A percentile compares a stretch with the other conserved stretches of the same genome.
These are phyloP conservation scores for Paramisgurnus dabryanus DNA, from an alignment of 2,113 vertebrate species.

Conservation along the genomic window DNA sequence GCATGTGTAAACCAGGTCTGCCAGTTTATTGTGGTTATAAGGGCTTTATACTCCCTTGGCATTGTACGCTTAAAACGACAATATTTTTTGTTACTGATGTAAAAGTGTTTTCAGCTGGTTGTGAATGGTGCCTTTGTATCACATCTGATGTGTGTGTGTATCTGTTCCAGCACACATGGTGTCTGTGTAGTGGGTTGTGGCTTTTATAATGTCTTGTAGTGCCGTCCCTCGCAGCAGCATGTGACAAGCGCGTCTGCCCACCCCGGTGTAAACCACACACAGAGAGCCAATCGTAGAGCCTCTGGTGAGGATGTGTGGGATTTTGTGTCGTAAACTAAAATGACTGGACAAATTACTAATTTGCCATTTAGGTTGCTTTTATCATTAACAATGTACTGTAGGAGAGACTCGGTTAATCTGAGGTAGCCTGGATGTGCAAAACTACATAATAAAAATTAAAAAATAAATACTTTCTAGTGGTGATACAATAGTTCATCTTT, in stretches of 20 bases:
- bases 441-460: too few relatives aligned
- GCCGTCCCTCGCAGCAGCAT: slow-evolving; percentile 8
- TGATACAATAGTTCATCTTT: too few relatives aligned
- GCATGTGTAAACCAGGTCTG: too few relatives aligned
- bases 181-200: slow-evolving; percentile 21
- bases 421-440: too few relatives aligned
- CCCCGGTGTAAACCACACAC: neutral
- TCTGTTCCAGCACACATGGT: slow-evolving; percentile 4
- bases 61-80: too few relatives aligned
- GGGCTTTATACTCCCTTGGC: too few relatives aligned
- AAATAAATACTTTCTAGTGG: too few relatives aligned
- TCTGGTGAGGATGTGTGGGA: neutral
- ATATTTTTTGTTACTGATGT: neutral
- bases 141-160: neutral
- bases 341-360: neutral
- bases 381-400: too few relatives aligned
- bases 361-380: neutral
- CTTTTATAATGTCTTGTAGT: slow-evolving; percentile 14
- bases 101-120: neutral
- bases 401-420: too few relatives aligned
- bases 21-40: too few relatives aligned
- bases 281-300: neutral
- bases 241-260: neutral
- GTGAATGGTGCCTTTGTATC: slow-evolving; percentile 3
- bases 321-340: neutral